Base-by-base conservation (phyloP, 2,888 invertebrate species). In the Drosophila anomalata region DNA sequence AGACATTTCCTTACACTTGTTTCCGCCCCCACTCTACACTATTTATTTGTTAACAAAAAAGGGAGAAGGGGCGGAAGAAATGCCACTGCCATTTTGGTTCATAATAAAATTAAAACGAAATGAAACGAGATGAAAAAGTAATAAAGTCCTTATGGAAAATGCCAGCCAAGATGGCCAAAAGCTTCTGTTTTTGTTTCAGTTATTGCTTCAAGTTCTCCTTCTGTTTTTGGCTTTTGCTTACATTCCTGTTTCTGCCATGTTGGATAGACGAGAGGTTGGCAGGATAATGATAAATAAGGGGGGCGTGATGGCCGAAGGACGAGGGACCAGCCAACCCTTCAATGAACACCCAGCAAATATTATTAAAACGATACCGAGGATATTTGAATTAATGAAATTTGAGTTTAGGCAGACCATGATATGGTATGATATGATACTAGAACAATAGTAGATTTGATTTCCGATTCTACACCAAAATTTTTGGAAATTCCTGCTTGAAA, bases 121-220 rank as follows among this genome's bases (percentile, higher is more conserved):
- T 87, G 87, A 89, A 87, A 87, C 79, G 87, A 84, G 87, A 89
- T 89, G 82, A 88, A 87, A 88, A 87, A 88, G 87, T 87, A 88
- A 84, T 87, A 88, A 87, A 84, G 87, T 88, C 84, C 89, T 88
- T 77, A 88, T 89, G 87, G 85, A 82, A 79, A 82, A 85, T 73
- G 81, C 75, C 67, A 56, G 55, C 55, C 54, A 73, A 73, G 66
- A 69, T 69, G 65, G 65, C 24, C 69, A 65, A 72, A 36, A 73
- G 73, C 70, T 73, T 65, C 70, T 70, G 65, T 55, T 73, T 26
- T 26, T 20, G 26, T 53, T 20, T 47, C 17, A 36, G 63, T 50
- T 63, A 61, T 61, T 62, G 54, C 68, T 20, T 29, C 29, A 48
- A 48, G 48, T 48, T 48, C 9, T 48, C 3, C 17, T 17, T 42